Conservation (phyloP, 2,797 vertebrate species). For the Cynodonichthys magdalenae region DNA sequence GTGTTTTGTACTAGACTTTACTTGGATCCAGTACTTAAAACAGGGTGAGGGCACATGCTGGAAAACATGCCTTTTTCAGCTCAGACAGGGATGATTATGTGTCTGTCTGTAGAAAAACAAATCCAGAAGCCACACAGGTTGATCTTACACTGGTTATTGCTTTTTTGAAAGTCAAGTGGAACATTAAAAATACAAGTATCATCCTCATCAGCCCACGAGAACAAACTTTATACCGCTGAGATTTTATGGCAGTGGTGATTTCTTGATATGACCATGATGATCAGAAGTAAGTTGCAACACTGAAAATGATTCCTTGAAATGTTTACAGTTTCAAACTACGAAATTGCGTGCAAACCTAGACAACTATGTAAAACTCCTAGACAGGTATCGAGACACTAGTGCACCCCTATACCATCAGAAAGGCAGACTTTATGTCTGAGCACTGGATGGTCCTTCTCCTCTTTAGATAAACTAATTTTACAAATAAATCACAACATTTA, state of each 20-base stretch:
- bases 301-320: not conserved
- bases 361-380: not conserved
- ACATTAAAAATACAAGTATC: not conserved
- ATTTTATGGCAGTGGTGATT: not conserved
- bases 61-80: slow-evolving; percentile 4
- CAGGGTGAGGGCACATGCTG: not conserved
- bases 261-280: too few relatives aligned
- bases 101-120: slow-evolving; percentile 1
- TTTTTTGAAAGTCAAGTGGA: not conserved
- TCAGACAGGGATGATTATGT: slow-evolving; percentile 6
- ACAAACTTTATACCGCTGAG: not conserved
- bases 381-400: not conserved
- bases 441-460: too few relatives aligned
- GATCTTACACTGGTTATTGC: slow-evolving; percentile 29
- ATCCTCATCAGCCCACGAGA: not conserved
- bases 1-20: slow-evolving; percentile 6
- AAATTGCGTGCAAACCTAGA: not conserved
- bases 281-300: too few relatives aligned
- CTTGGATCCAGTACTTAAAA: not conserved
- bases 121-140: slow-evolving; percentile 1
- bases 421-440: too few relatives aligned
- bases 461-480: too few relatives aligned
- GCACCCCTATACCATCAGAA: too few relatives aligned
- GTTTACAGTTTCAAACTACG: not conserved
- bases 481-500: too few relatives aligned